phyloP scores from a whole-genome alignment of 2,113 vertebrate genomes.

The Melanotaenia duboulayi region DNA sequence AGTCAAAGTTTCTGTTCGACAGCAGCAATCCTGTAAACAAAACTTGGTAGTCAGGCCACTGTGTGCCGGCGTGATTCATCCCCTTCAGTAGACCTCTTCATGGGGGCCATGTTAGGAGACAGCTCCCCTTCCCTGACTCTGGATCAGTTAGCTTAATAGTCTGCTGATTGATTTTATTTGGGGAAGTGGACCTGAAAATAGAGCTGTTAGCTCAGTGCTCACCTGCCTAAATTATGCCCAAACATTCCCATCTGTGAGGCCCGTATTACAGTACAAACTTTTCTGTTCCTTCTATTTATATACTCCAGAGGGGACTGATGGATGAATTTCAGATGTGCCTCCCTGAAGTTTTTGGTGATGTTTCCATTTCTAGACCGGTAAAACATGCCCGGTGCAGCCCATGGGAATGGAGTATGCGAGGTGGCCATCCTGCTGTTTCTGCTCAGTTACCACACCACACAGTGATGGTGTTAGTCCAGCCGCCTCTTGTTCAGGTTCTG shows the following conservation, averaged over 20 bases:
- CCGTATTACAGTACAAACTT: conserved; percentile 63
- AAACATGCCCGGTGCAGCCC: conserved; percentile 30
- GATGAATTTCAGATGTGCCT: conserved; percentile 78
- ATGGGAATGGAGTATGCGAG: conserved; percentile 56
- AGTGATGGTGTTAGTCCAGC: conserved; percentile 37
- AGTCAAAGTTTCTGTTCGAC: no score
- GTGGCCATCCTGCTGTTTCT: conserved; percentile 56
- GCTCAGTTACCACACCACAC: conserved; percentile 58
- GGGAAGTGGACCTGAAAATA: conserved; percentile 50
- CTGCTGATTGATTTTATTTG: conserved; percentile 67
- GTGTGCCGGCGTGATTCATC: neutral
- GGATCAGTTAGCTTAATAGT: conserved; percentile 64
- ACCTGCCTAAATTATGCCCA: conserved; percentile 44
- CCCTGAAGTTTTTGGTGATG: conserved; percentile 59
- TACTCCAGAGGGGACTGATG: conserved; percentile 73
- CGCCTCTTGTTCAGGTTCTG: conserved; percentile 24
- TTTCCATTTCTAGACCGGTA: conserved; percentile 65
- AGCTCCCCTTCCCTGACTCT: conserved; percentile 47
- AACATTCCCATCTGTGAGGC: neutral
- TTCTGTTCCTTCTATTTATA: conserved; percentile 68
- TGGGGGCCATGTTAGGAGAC: conserved; percentile 11
- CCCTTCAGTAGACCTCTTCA: neutral
- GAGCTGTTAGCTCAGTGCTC: conserved; percentile 39
- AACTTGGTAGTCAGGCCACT: conserved; percentile 31
- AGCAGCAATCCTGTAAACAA: no score